These are phyloP conservation scores for Chrysina gloriosa DNA, from an alignment of 2,888 invertebrate genomes.

Conservation along the genomic window DNA sequence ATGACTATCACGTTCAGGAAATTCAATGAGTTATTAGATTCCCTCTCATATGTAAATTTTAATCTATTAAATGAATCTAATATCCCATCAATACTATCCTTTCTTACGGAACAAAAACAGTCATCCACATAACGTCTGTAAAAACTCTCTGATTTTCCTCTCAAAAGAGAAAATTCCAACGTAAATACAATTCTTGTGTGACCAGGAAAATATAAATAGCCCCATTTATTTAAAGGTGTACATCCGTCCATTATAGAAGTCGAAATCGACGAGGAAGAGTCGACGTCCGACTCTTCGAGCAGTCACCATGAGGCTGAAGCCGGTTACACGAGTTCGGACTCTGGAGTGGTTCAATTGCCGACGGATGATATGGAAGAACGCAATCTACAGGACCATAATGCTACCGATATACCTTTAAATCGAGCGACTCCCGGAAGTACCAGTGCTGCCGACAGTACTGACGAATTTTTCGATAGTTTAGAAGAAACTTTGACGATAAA, in stretches of 20 bases:
- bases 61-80: no score
- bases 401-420: slow-evolving; percentile 2
- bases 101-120: no score
- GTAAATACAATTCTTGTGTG: slow-evolving; percentile 31
- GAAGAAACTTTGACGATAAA: slow-evolving; percentile 42
- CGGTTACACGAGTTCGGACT: slow-evolving; percentile 48
- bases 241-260: slow-evolving; percentile 61
- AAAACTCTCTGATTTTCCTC: no score
- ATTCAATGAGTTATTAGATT: no score
- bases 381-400: background rate
- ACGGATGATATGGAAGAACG: slow-evolving; percentile 47
- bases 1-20: no score
- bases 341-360: slow-evolving; percentile 53
- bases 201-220: background rate
- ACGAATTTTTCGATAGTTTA: slow-evolving; percentile 51
- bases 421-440: slow-evolving; percentile 35
- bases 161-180: no score
- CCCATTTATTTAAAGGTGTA: slow-evolving; percentile 55
- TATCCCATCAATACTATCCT: no score
- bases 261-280: slow-evolving; percentile 55
- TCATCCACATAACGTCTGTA: no score
- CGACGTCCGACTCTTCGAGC: slow-evolving; percentile 51
- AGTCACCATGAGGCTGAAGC: slow-evolving; percentile 53
- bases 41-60: no score
- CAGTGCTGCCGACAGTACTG: slow-evolving; percentile 45